Evolutionary conservation across 1,140 invertebrate genomes (phyloP).

Genomic region (Papilio polyxenes): DNA sequence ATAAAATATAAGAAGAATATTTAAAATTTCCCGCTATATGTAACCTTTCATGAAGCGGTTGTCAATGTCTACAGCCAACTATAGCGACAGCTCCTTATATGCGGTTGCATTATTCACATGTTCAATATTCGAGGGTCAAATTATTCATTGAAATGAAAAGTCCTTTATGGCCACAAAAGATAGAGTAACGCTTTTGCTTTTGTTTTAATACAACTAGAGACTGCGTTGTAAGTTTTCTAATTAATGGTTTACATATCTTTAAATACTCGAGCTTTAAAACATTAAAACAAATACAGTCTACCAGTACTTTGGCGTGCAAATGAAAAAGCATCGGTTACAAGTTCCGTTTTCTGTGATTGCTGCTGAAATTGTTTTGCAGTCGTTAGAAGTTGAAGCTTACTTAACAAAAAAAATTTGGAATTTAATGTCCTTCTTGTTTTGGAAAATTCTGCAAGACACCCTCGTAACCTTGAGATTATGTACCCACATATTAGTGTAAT

Average conservation of each 20-base stretch:
- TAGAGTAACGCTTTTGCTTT: slow-evolving; percentile 46
- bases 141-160: slow-evolving; percentile 47
- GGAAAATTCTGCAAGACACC: slow-evolving; percentile 42
- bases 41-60: too few species aligned
- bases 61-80: too few species aligned
- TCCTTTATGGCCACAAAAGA: slow-evolving; percentile 47
- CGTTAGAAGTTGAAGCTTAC: slow-evolving; percentile 42
- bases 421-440: slow-evolving; percentile 46
- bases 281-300: slow-evolving; percentile 43
- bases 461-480: slow-evolving; percentile 46
- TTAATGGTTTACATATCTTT: slow-evolving; percentile 48
- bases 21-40: too few species aligned
- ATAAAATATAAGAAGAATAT: too few species aligned
- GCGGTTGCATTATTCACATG: slow-evolving; percentile 45
- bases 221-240: slow-evolving; percentile 44
- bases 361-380: slow-evolving; percentile 42
- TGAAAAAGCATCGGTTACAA: slow-evolving; percentile 47
- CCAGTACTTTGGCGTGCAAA: slow-evolving; percentile 48
- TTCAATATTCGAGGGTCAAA: slow-evolving; percentile 44
- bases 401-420: slow-evolving; percentile 45
- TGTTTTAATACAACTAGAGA: slow-evolving; percentile 42
- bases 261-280: slow-evolving; percentile 47
- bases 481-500: slow-evolving; percentile 50
- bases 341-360: slow-evolving; percentile 46
- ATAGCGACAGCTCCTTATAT: slow-evolving; percentile 44